A percentile compares a stretch with the other conserved stretches of the same genome.
Evolutionary conservation across 2,113 vertebrate genomes (phyloP).

Genomic region (Scomber japonicus): DNA sequence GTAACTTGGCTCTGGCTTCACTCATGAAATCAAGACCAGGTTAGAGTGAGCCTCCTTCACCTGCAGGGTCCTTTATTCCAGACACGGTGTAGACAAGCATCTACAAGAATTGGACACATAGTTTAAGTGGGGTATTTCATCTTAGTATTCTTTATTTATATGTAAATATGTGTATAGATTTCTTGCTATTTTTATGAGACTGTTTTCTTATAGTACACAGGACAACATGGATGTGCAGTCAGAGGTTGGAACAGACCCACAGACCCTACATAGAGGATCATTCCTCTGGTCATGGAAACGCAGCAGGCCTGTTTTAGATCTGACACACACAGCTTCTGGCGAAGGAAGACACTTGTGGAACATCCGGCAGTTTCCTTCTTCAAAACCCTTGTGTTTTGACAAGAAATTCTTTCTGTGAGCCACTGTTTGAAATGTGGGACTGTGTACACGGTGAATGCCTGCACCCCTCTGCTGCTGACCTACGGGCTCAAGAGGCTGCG

Average conservation of each 20-base stretch:
- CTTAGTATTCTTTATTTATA: too few species aligned
- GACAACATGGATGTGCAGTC: not conserved
- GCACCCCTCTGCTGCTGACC: constrained; percentile 43
- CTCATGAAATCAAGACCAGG: not conserved
- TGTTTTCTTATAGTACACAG: not conserved
- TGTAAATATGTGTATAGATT: too few species aligned
- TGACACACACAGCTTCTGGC: constrained; percentile 59
- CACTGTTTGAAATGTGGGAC: constrained; percentile 71
- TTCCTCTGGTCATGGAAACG: constrained; percentile 29
- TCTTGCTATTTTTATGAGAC: too few species aligned
- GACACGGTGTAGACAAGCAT: not conserved
- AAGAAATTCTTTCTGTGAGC: constrained; percentile 76
- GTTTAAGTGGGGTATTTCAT: too few species aligned
- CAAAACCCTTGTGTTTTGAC: constrained; percentile 81
- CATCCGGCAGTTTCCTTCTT: constrained; percentile 76
- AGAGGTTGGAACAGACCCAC: not conserved
- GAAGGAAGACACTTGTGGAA: constrained; percentile 69
- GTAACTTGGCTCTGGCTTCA: constrained; percentile 3
- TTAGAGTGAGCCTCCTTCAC: too few species aligned
- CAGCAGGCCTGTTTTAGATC: constrained; percentile 57
- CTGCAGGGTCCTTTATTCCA: not conserved
- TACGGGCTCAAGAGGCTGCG: not conserved
- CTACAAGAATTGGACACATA: not conserved
- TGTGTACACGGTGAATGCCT: constrained; percentile 52
- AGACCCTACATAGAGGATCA: constrained; percentile 3